These are phyloP conservation scores for Tupiocoris notatus DNA, from an alignment of 2,888 invertebrate species.

Conservation along the genomic window DNA sequence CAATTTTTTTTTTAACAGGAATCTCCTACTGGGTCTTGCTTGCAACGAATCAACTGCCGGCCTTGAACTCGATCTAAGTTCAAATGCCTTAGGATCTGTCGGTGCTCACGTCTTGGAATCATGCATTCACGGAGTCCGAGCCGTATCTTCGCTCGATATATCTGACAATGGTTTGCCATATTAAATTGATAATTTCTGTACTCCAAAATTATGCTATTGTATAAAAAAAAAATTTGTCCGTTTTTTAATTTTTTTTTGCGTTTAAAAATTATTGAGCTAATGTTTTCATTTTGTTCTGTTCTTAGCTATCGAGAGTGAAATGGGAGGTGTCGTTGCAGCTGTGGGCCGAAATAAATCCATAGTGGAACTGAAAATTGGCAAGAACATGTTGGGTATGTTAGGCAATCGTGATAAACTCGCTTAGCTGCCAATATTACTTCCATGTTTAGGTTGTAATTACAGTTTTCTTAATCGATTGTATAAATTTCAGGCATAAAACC, in stretches of 20 bases:
- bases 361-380: conserved; percentile 79
- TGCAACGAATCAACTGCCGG: conserved; percentile 90
- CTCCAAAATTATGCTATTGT: background rate
- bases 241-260: background rate
- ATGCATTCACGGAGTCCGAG: conserved; percentile 86
- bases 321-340: conserved; percentile 83
- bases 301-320: conserved; percentile 74
- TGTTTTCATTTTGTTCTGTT: too few species aligned
- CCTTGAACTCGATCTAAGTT: conserved; percentile 82
- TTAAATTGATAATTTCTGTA: background rate
- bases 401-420: too few species aligned
- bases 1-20: conserved; percentile 62
- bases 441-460: too few species aligned
- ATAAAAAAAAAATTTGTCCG: background rate
- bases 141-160: conserved; percentile 83
- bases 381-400: conserved; percentile 61
- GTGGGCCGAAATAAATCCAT: conserved; percentile 89
- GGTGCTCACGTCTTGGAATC: conserved; percentile 90
- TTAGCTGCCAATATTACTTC: too few species aligned
- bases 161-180: conserved; percentile 78
- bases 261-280: too few species aligned
- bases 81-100: conserved; percentile 76
- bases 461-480: too few species aligned
- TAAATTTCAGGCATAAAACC: conserved; percentile 64
- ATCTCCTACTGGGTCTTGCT: conserved; percentile 85